Evolutionary conservation across 2,113 vertebrate genomes (phyloP), one percentile per base, ranked within the genome.

Genomic region (Actenoides hombroni): DNA sequence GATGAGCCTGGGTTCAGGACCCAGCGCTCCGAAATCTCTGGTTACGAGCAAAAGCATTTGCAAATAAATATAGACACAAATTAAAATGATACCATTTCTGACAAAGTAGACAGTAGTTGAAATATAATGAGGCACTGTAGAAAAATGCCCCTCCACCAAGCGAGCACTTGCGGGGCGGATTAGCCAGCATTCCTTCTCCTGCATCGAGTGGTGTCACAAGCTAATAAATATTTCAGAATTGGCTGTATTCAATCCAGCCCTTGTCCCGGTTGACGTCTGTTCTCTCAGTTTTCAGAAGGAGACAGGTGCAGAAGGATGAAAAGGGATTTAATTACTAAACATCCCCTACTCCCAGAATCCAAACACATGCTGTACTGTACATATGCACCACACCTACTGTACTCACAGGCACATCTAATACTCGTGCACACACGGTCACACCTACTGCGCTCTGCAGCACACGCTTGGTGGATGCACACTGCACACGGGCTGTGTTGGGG

Each of bases 161-260:
- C n/a, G 73, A 97, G 96, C 97, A 97, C 94, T 98, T 97, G 98
- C 98, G 95, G 97, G 98, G 98, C n/a, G 98, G 98, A 98, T 98
- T 98, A 98, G 97, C 98, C 97, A 98, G 98, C 98, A 98, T 99
- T 98, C 98, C 98, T 98, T 92, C 94, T 98, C 96, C 97, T 98
- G 97, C 97, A 97, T 98, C 97, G 98, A 98, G 97, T 88, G 94
- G 97, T 98, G 98, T 99, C 98, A 98, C 98, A 98, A 98, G 98
- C 98, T 99, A 98, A 99, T 99, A 99, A 99, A 99, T 99, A 99
- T 99, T 99, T 99, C 98, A 99, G 98, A 98, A 98, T 98, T 98
- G 99, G 98, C 98, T 99, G 99, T 98, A 98, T 98, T 98, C 98
- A 98, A 98, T 98, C 98, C 98, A 98, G 98, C 98, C 98, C 98